Evolutionary conservation across 1,140 invertebrate species (phyloP).

Genomic region (Brachionus sp.): DNA sequence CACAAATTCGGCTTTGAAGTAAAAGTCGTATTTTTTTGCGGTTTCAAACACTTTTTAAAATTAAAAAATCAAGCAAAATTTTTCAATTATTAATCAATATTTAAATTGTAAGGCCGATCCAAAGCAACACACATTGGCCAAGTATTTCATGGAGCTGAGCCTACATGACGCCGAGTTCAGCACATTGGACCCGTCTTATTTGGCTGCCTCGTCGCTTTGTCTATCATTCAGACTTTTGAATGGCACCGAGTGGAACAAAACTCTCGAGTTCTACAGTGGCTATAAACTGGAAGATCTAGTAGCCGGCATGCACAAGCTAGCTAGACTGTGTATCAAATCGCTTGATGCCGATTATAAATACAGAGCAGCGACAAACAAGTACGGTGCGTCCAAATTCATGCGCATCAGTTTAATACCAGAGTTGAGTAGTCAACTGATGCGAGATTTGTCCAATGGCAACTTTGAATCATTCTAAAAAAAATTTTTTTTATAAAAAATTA

Average conservation of each 20-base stretch:
- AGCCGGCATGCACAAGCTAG: slow-evolving; percentile 57
- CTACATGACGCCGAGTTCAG: slow-evolving; percentile 77
- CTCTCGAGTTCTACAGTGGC: slow-evolving; percentile 60
- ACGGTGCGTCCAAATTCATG: slow-evolving; percentile 60
- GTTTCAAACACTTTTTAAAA: slow-evolving; percentile 29
- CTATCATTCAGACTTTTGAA: slow-evolving; percentile 65
- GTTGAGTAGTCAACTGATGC: slow-evolving; percentile 54
- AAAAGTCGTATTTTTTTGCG: slow-evolving; percentile 51
- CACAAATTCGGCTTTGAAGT: slow-evolving; percentile 45
- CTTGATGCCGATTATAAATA: slow-evolving; percentile 54
- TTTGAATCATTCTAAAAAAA: not conserved
- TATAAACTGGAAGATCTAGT: slow-evolving; percentile 58
- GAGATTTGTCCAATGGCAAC: slow-evolving; percentile 51
- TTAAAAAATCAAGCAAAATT: not conserved
- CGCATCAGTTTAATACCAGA: slow-evolving; percentile 60
- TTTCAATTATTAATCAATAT: not conserved
- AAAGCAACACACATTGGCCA: slow-evolving; percentile 77
- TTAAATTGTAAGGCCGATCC: slow-evolving; percentile 63
- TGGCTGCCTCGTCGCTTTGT: slow-evolving; percentile 72
- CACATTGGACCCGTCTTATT: slow-evolving; percentile 74
- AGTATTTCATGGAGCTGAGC: slow-evolving; percentile 84
- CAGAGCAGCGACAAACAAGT: slow-evolving; percentile 60
- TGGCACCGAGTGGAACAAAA: slow-evolving; percentile 56
- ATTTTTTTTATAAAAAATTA: slow-evolving; percentile 1
- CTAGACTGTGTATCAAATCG: slow-evolving; percentile 58